A percentile compares a stretch with the other conserved stretches of the same genome.
Conservation (phyloP, 2,797 vertebrate genomes). For the Microchirus variegatus region DNA sequence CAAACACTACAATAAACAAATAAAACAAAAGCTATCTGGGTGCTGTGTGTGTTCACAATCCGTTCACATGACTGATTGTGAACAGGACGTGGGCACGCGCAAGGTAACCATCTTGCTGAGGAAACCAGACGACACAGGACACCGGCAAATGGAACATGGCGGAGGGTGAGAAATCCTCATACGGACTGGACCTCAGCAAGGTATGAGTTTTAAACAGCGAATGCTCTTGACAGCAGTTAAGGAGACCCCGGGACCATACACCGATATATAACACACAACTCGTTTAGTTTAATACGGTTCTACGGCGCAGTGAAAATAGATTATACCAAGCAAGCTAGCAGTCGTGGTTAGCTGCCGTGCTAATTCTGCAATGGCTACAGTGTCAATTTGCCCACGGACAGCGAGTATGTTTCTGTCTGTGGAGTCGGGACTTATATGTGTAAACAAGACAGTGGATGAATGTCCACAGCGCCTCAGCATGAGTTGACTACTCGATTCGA, state of each 20-base stretch:
- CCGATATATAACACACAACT: background rate
- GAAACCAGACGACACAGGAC: background rate
- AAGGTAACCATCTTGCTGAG: background rate
- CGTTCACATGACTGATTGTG: background rate
- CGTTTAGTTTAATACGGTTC: background rate
- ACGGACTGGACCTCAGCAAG: slow-evolving; percentile 78
- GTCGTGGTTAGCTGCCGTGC: slow-evolving; percentile 41
- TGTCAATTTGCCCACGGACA: background rate
- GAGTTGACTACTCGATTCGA: slow-evolving; percentile 14
- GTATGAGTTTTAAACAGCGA: slow-evolving; percentile 58
- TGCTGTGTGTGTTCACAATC: background rate
- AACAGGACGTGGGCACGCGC: background rate
- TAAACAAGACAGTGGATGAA: background rate
- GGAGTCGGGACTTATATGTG: too few species aligned
- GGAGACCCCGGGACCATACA: background rate
- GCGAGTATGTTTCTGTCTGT: background rate
- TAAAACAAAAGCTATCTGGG: too few species aligned
- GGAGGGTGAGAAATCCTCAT: slow-evolving; percentile 70
- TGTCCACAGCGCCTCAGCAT: slow-evolving; percentile 5
- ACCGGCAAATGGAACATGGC: slow-evolving; percentile 82
- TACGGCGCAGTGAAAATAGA: background rate
- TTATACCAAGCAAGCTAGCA: slow-evolving; percentile 28
- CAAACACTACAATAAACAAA: too few species aligned
- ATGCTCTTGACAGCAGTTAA: slow-evolving; percentile 24
- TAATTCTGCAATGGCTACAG: slow-evolving; percentile 24